Base-by-base conservation (phyloP, 2,113 vertebrate species). In the Bambusicola thoracicus region DNA sequence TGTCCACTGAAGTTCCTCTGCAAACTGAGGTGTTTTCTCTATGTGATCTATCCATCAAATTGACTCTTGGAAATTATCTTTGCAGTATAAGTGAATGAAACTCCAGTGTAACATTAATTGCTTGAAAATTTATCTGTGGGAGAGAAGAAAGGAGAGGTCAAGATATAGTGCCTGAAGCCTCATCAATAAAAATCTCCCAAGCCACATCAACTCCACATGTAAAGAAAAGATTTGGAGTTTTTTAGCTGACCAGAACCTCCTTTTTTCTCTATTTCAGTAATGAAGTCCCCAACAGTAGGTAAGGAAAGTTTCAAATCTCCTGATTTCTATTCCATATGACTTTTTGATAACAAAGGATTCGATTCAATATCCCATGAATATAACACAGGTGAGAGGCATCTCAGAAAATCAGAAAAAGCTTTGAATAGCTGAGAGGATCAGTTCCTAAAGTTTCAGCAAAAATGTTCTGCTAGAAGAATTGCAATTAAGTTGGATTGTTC, bases 361-460 rank as follows among this genome's bases (percentile, higher is more conserved):
- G 61, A 89, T 93, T 93, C 51, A 91, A 78, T 85, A 77, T 75
- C 78, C 78, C 70, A 59, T 1, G 10, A 89, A 80, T 83, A 56
- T 63, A 87, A 83, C 21, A 49, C 10, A 82, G 34, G 32, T 87
- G 67, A 94, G 59, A 93, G 5, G 27, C 73, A 82, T 25, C n/a
- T 70, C 55, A 85, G 34, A 76, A 96, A 89, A 84, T 74, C 27
- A 91, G 41, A 51, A 81, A 90, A 92, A 83, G 7, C 3, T 87
- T 87, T 96, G 41, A 87, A 81, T n/a, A 74, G 17, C 30, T 81
- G 51, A 70, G 49, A 83, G 14, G 18, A 83, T 67, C 20, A 0
- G 32, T 67, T 82, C 46, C 62, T 80, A 51, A 87, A 78, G 15
- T 48, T 87, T 90, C 76, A 80, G 21, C 30, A 59, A 85, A 85